These are phyloP conservation scores for Pongo abelii DNA, from an alignment of 2,113 vertebrate species.

Conservation along the genomic window DNA sequence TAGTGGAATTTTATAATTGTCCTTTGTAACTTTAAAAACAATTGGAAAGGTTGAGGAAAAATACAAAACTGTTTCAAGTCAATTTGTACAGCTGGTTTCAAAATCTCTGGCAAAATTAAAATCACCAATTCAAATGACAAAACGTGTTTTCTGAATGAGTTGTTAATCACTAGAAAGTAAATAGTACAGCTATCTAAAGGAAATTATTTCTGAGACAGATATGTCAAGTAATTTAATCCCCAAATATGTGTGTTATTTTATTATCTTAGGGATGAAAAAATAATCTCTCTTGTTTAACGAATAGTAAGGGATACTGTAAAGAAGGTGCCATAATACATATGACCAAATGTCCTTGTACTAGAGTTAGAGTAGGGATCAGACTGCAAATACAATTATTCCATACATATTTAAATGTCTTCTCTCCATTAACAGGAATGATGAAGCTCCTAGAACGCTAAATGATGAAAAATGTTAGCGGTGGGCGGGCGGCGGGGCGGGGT, in stretches of 20 bases:
- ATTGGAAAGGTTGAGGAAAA: constrained; percentile 66
- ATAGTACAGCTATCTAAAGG: constrained; percentile 62
- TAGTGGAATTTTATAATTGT: constrained; percentile 71
- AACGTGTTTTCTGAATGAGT: constrained; percentile 69
- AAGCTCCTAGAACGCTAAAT: constrained; percentile 55
- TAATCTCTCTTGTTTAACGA: constrained; percentile 75
- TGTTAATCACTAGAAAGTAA: constrained; percentile 68
- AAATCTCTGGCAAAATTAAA: constrained; percentile 74
- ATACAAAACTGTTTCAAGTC: constrained; percentile 69
- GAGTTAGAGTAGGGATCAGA: constrained; percentile 39
- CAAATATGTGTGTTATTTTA: constrained; percentile 81
- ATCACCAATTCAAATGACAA: constrained; percentile 77
- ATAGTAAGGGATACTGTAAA: constrained; percentile 69
- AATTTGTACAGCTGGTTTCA: constrained; percentile 78
- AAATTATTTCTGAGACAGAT: constrained; percentile 80
- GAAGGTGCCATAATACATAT: constrained; percentile 56
- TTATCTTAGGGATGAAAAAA: constrained; percentile 73
- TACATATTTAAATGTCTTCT: constrained; percentile 58
- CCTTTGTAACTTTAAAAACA: constrained; percentile 74
- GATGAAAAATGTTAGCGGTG: neutral
- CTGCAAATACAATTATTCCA: constrained; percentile 74
- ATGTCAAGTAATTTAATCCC: constrained; percentile 75
- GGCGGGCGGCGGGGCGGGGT: too few species aligned
- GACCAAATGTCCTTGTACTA: constrained; percentile 76
- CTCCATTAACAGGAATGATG: constrained; percentile 73